phyloP scores from a whole-genome alignment of 2,797 vertebrate species.

The Takifugu ocellatus region DNA sequence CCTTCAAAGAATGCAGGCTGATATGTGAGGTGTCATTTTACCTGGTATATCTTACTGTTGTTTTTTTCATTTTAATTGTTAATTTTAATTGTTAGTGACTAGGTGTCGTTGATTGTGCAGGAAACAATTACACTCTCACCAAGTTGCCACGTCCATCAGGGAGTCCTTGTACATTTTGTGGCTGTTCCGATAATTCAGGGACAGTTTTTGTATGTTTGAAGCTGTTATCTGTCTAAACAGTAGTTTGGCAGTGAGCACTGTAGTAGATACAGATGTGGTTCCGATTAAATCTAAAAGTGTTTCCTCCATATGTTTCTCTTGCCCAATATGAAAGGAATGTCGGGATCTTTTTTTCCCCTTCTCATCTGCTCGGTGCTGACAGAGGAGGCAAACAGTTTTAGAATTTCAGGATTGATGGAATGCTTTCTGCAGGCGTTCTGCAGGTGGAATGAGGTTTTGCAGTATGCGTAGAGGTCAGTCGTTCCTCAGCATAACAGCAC shows the following conservation, averaged over 20 bases:
- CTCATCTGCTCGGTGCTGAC: background rate
- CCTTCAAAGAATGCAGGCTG: constrained; percentile 42
- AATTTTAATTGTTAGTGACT: background rate
- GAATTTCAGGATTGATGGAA: too few species aligned
- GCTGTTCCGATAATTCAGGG: background rate
- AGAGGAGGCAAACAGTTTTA: too few species aligned
- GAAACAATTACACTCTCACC: background rate
- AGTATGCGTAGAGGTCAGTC: too few species aligned
- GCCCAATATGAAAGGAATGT: constrained; percentile 2
- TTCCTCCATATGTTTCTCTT: constrained; percentile 10
- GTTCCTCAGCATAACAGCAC: too few species aligned
- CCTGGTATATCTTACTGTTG: constrained; percentile 1
- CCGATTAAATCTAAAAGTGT: constrained; percentile 7
- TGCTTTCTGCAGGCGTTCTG: too few species aligned
- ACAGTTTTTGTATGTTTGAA: background rate
- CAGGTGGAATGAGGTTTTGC: too few species aligned
- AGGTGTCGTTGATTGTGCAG: background rate
- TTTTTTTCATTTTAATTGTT: too few species aligned
- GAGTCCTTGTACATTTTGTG: constrained; percentile 1
- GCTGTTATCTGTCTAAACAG: constrained; percentile 8
- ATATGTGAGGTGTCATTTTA: constrained; percentile 37
- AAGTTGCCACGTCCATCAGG: background rate
- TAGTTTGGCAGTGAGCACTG: constrained; percentile 11
- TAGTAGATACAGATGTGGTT: constrained; percentile 22
- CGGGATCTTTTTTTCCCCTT: background rate